These are phyloP conservation scores for Euzetes globulus DNA, from an alignment of 2,888 invertebrate species.

Conservation along the genomic window DNA sequence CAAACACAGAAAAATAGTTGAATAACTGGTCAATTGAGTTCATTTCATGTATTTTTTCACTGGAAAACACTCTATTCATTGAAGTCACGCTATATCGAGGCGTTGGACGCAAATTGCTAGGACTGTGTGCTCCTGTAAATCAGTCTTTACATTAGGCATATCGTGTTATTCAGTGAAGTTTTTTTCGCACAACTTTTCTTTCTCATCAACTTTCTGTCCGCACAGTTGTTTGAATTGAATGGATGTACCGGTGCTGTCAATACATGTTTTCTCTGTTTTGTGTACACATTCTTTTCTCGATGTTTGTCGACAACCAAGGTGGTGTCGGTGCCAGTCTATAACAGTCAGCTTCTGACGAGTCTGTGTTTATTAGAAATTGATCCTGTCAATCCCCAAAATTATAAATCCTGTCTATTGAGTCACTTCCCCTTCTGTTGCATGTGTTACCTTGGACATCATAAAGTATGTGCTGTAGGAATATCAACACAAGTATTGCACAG, in stretches of 20 bases:
- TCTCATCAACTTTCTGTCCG: not conserved
- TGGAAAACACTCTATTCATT: not conserved
- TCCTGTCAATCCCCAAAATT: too few species aligned
- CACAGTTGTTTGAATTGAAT: not conserved
- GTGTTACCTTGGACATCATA: too few species aligned
- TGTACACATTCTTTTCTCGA: not conserved
- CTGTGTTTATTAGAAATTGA: too few species aligned
- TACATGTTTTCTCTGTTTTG: not conserved
- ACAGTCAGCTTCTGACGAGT: too few species aligned
- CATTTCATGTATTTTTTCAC: conserved; percentile 4
- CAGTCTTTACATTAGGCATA: conserved; percentile 12
- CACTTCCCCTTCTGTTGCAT: too few species aligned
- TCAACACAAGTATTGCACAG: too few species aligned
- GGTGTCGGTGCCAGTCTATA: too few species aligned
- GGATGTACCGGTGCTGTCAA: not conserved
- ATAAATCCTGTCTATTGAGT: too few species aligned
- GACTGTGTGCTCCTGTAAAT: conserved; percentile 10
- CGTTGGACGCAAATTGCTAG: not conserved
- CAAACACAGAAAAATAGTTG: not conserved
- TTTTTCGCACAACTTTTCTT: not conserved
- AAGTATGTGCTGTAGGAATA: too few species aligned
- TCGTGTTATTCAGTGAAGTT: not conserved
- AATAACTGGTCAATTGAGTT: conserved; percentile 23
- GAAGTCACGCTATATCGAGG: conserved; percentile 21
- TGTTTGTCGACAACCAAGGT: not conserved